Percentiles rank a stretch among this genome's conserved stretches.
These are phyloP conservation scores for Burhinus oedicnemus DNA, from an alignment of 2,113 vertebrate species.

Conservation along the genomic window DNA sequence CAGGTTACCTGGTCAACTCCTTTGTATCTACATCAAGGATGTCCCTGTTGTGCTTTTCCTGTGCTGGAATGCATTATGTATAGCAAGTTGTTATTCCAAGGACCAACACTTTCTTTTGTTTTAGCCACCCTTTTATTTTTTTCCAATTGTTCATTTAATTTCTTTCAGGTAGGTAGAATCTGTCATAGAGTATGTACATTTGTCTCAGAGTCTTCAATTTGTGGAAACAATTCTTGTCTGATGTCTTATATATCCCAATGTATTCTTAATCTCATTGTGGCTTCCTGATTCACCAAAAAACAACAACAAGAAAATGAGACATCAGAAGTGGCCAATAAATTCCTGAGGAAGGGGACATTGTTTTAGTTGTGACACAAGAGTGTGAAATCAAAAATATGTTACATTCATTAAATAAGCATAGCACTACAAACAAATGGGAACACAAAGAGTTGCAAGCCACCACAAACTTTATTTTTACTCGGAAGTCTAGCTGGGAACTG, in stretches of 20 bases:
- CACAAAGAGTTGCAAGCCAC: background rate
- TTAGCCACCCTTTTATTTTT: background rate
- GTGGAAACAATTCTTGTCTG: background rate
- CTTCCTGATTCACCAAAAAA: background rate
- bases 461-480: background rate
- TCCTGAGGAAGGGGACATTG: background rate
- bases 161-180: background rate
- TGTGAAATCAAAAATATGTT: background rate
- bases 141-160: background rate
- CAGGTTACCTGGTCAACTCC: background rate
- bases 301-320: background rate
- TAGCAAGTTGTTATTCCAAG: background rate
- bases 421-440: background rate
- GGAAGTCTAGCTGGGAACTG: background rate
- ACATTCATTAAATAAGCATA: background rate
- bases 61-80: background rate
- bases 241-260: background rate
- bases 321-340: background rate
- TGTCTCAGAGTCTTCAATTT: background rate
- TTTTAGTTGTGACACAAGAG: background rate
- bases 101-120: background rate
- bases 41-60: background rate
- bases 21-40: background rate
- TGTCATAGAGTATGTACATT: background rate
- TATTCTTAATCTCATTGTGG: background rate